Evolutionary conservation across 2,113 vertebrate species (phyloP).

Genomic region (Notechis scutatus): DNA sequence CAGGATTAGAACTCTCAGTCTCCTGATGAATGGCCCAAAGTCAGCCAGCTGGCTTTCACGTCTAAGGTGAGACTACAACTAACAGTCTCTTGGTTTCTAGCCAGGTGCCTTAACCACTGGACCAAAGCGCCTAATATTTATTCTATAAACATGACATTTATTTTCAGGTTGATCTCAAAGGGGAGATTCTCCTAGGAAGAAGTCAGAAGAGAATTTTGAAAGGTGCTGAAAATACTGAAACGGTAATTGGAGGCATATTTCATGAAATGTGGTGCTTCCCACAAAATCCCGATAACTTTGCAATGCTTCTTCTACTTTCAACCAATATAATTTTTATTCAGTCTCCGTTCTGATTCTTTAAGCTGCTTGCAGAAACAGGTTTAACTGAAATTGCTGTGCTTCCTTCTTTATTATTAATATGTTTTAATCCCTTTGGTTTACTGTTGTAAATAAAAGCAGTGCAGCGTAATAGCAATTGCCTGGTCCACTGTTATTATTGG

Average conservation of each 20-base stretch:
- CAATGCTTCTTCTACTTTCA: neutral
- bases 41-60: too few relatives aligned
- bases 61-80: too few relatives aligned
- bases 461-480: neutral
- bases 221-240: neutral
- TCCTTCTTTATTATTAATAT: neutral
- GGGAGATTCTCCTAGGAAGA: neutral
- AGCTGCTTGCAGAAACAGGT: neutral
- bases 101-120: neutral
- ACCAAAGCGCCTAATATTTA: neutral
- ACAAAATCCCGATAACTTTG: neutral
- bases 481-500: neutral
- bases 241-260: neutral
- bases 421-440: neutral
- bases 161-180: neutral
- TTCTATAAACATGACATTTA: neutral
- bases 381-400: neutral
- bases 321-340: neutral
- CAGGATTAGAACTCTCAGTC: neutral
- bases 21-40: neutral
- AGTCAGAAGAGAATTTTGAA: neutral
- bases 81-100: neutral
- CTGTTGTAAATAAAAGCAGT: neutral
- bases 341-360: neutral
- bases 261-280: neutral